Evolutionary conservation across 2,113 vertebrate genomes (phyloP), one percentile per base, ranked within the genome.

Genomic region (Datnioides undecimradiatus): DNA sequence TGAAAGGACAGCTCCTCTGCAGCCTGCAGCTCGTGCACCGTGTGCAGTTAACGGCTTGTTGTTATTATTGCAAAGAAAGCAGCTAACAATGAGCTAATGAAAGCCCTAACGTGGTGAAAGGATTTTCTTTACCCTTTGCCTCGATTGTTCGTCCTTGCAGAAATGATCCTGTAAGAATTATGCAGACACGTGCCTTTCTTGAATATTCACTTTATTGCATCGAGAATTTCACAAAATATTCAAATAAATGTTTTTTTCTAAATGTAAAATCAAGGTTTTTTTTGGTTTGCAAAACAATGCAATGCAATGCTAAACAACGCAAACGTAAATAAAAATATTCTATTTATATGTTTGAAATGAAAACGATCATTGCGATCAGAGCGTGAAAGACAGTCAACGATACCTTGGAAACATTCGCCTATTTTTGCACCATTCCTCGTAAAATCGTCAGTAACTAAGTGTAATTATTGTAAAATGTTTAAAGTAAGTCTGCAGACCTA

Each of bases 1-100:
- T 95, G 93, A 95, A 94, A 87, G 89, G 91, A 95, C 92, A 94
- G 93, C 88, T 91, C 91, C 91, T 66, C 80, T 38, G 77, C 55
- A 72, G 82, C 77, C 46, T 40, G 33, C 76, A 71, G 62, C 68
- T 38, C 17, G 19, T n/a, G 60, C n/a, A 23, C 82, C 54, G n/a
- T 46, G 54, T 64, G 11, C 21, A 82, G 67, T 76, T 72, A 16
- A 34, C 13, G 33, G 68, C 77, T 82, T 38, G 60, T 25, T 80
- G 79, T 51, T 76, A 58, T 51, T 76, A 58, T 68, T 74, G 80
- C 74, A 73, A 54, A 70, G 43, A 76, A 73, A 88, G 71, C n/a
- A n/a, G n/a, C n/a, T 86, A 69, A 84, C 73, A 73, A 88, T 49
- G 66, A 74, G 68, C 70, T 70, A 73, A 84, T 83, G 70, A 84